Evolutionary conservation across 2,888 invertebrate species (phyloP), one percentile per base, ranked within the genome.

Genomic region (Caenorhabditis parvicauda): DNA sequence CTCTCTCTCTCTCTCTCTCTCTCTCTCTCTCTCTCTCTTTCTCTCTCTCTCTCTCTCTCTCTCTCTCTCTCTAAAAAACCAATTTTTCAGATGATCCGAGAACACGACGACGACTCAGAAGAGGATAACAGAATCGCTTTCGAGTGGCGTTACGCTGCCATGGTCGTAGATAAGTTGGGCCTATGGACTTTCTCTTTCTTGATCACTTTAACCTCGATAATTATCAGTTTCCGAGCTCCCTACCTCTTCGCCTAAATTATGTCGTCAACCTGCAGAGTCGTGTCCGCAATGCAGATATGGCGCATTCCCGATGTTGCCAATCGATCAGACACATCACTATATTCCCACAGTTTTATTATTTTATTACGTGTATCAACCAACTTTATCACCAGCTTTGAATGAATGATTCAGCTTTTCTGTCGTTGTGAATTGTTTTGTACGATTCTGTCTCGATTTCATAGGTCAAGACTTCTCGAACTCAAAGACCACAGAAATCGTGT

Each of bases 121-220:
- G 76, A 77, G 47, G 75, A 76, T 38, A 55, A 64, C 24, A 60
- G 59, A 3, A 68, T 75, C 1, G 63, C 67, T 9, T 55, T 65
- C 32, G 76, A 76, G 50, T 76, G 76, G 76, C 32, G 75, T 25
- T 75, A 73, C 54, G 76, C 75, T 6, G 77, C 77, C 2, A 68
- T 72, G 38, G 72, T 77, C 38, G 73, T 77, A 39, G 77, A 77
- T 45, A 66, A 74, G 17, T 41, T 76, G 9, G 69, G 75, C 6
- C 57, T 77, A n/a, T 54, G 74, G 29, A 44, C 67, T 28, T 75
- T 76, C 63, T 64, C 72, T 0, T n/a, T 62, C n/a, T 35, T 77
- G 27, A 64, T 76, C 42, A 35, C 60, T 29, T 51, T 58, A 27
- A 71, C 72, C 22, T 67, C 68, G 1, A 50, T 54, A 17, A 48